These are phyloP conservation scores for Ophion slaviceki DNA, from an alignment of 2,888 invertebrate genomes.

Conservation along the genomic window DNA sequence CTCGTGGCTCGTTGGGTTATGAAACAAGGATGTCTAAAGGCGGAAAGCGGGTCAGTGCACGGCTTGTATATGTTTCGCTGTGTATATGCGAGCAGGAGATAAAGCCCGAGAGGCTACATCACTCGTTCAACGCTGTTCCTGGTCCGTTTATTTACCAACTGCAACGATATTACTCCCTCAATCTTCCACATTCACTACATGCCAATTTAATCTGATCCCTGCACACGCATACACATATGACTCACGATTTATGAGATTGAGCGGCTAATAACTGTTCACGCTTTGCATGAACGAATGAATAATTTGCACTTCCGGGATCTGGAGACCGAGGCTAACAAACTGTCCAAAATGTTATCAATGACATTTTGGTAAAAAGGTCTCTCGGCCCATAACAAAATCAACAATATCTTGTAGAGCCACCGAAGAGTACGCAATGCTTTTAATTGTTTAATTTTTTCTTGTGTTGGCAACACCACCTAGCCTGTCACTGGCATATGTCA, in stretches of 20 bases:
- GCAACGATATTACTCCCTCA: slow-evolving; percentile 34
- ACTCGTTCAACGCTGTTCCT: slow-evolving; percentile 69
- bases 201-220: slow-evolving; percentile 38
- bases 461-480: too few relatives aligned
- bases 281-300: not conserved
- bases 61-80: slow-evolving; percentile 74
- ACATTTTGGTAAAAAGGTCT: too few relatives aligned
- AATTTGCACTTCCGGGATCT: not conserved
- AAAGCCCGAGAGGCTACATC: slow-evolving; percentile 25
- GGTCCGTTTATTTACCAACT: slow-evolving; percentile 68
- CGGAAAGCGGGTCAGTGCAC: slow-evolving; percentile 78
- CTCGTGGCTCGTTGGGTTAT: slow-evolving; percentile 68
- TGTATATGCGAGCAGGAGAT: slow-evolving; percentile 9
- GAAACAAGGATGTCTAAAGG: slow-evolving; percentile 78
- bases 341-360: too few relatives aligned
- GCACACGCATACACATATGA: not conserved
- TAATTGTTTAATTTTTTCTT: too few relatives aligned
- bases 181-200: slow-evolving; percentile 44
- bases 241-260: not conserved
- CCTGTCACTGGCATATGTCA: too few relatives aligned
- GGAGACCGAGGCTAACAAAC: not conserved
- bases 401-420: too few relatives aligned
- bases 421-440: too few relatives aligned
- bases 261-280: not conserved
- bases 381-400: too few relatives aligned